Conservation (phyloP, 2,888 invertebrate genomes). For the Diplolepis rosae region DNA sequence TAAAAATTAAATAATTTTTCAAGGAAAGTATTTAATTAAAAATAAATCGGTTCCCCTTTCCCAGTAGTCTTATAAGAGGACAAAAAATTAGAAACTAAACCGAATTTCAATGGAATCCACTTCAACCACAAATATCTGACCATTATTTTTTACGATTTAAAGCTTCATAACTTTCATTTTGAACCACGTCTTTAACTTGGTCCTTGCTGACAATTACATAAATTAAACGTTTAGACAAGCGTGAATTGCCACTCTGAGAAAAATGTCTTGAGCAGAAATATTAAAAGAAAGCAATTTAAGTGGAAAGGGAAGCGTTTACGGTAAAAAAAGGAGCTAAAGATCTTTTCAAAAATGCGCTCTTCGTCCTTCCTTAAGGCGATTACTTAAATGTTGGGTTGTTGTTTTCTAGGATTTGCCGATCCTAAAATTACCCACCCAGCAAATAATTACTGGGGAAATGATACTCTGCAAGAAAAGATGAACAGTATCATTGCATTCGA, state of each 20-base stretch:
- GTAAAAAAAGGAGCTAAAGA: slow-evolving; percentile 18
- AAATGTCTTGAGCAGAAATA: background rate
- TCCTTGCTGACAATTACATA: slow-evolving; percentile 17
- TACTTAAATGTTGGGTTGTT: slow-evolving; percentile 34
- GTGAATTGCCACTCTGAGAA: background rate
- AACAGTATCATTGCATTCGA: background rate
- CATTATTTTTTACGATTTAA: background rate
- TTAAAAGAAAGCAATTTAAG: slow-evolving; percentile 20
- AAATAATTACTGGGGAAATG: slow-evolving; percentile 20
- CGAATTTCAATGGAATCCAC: background rate
- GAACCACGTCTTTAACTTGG: background rate
- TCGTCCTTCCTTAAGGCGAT: slow-evolving; percentile 37
- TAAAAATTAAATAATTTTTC: background rate
- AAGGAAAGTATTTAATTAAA: background rate
- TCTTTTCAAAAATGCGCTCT: slow-evolving; percentile 29
- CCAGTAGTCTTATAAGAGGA: background rate
- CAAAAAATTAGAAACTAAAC: background rate
- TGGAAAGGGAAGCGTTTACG: background rate
- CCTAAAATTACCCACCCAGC: slow-evolving; percentile 24
- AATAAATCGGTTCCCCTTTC: background rate
- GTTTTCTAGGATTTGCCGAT: slow-evolving; percentile 19
- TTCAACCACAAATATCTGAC: background rate
- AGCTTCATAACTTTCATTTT: background rate
- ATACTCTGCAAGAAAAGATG: background rate
- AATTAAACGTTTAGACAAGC: slow-evolving; percentile 1